Conservation (phyloP, 2,888 invertebrate genomes). For the Clostera curtula region DNA sequence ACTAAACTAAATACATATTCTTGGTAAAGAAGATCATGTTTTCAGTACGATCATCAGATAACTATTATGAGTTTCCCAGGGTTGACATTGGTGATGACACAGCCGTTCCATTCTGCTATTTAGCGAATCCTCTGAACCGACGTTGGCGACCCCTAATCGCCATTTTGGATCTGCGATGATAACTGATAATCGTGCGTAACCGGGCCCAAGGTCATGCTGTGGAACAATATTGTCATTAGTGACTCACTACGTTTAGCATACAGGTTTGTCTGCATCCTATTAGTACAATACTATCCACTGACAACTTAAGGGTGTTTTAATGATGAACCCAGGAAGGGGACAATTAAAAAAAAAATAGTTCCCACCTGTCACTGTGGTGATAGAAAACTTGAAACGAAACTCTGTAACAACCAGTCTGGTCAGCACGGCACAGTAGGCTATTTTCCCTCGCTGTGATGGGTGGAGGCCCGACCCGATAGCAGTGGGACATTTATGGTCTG, state of each 20-base stretch:
- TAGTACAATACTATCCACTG: conserved; percentile 13
- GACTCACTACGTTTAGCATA: conserved; percentile 23
- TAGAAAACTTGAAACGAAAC: too few species aligned
- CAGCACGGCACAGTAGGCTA: too few species aligned
- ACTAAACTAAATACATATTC: too few species aligned
- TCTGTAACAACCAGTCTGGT: too few species aligned
- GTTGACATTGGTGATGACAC: conserved; percentile 23
- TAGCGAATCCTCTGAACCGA: conserved; percentile 61
- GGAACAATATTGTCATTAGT: conserved; percentile 59
- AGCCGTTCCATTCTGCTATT: conserved; percentile 35
- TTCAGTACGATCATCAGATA: not conserved
- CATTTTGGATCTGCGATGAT: conserved; percentile 48
- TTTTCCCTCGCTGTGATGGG: too few species aligned
- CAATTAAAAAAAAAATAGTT: too few species aligned
- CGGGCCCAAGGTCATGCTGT: conserved; percentile 57
- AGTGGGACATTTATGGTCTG: too few species aligned
- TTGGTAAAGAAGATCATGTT: conserved; percentile 12
- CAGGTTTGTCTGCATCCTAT: conserved; percentile 1
- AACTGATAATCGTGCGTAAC: conserved; percentile 52
- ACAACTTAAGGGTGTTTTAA: too few species aligned
- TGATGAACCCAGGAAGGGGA: too few species aligned
- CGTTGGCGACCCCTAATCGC: conserved; percentile 53
- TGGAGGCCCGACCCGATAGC: too few species aligned
- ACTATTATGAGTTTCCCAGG: conserved; percentile 21
- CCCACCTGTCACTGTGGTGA: too few species aligned